These are phyloP conservation scores for Protula sp. DNA, from an alignment of 2,888 invertebrate genomes.

Conservation along the genomic window DNA sequence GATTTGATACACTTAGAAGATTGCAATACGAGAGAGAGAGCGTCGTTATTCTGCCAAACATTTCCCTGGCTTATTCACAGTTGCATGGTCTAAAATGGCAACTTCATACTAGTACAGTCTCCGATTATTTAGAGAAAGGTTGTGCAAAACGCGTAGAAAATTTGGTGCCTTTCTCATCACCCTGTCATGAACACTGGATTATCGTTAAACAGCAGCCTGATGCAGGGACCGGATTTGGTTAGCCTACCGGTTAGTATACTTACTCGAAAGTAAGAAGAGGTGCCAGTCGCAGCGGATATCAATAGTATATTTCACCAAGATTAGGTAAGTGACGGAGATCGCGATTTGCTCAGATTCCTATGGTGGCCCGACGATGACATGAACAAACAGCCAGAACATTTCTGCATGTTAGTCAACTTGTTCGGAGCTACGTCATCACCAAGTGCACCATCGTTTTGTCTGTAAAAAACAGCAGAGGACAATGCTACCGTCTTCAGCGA, in stretches of 20 bases:
- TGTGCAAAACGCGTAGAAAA: too few species aligned
- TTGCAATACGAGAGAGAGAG: too few species aligned
- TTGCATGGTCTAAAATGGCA: too few species aligned
- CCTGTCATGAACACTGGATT: too few species aligned
- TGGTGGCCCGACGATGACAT: slow-evolving; percentile 1
- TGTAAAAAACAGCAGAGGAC: too few species aligned
- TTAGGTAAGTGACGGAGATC: not conserved
- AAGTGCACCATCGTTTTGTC: not conserved
- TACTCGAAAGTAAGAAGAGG: not conserved
- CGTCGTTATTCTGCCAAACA: too few species aligned
- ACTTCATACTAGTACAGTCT: too few species aligned
- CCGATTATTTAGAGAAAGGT: too few species aligned
- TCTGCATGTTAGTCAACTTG: not conserved
- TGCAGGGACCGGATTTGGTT: slow-evolving; percentile 4
- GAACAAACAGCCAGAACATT: not conserved
- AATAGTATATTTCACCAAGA: slow-evolving; percentile 4
- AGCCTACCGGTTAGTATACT: not conserved
- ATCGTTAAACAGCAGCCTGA: not conserved
- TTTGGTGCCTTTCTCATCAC: too few species aligned
- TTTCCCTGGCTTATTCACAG: too few species aligned
- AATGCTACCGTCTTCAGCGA: too few species aligned
- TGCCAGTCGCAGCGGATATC: slow-evolving; percentile 1
- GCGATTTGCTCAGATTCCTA: slow-evolving; percentile 2
- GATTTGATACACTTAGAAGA: too few species aligned
- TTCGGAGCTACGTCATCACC: slow-evolving; percentile 1